These are phyloP conservation scores for Rhopalosiphum nymphaeae DNA, from an alignment of 2,888 invertebrate species.

Conservation along the genomic window DNA sequence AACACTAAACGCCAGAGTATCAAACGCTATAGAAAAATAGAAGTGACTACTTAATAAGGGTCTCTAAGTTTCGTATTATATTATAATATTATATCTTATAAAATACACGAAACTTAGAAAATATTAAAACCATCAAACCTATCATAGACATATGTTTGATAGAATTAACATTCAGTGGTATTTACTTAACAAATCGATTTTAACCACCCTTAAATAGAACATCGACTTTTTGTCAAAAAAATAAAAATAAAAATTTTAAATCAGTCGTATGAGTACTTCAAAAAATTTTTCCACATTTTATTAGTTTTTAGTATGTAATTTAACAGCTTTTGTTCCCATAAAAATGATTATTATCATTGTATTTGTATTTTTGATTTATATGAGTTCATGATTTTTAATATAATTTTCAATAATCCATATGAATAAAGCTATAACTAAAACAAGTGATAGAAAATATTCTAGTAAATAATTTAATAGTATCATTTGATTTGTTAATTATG, in stretches of 20 bases:
- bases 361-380: neutral
- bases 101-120: neutral
- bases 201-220: neutral
- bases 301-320: neutral
- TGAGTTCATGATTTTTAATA: neutral
- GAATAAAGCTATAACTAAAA: neutral
- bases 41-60: neutral
- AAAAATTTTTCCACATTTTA: neutral
- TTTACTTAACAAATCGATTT: neutral
- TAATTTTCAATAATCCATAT: neutral
- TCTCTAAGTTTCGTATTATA: neutral
- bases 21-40: neutral
- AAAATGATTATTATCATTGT: neutral
- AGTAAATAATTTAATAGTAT: neutral
- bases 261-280: neutral
- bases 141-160: neutral
- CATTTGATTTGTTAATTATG: neutral
- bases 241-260: neutral
- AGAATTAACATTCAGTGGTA: neutral
- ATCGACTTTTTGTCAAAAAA: neutral
- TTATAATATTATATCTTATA: neutral
- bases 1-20: neutral
- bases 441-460: neutral
- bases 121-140: neutral
- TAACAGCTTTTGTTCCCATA: neutral